Conservation (phyloP, 2,797 vertebrate genomes). For the Knipowitschia caucasica region DNA sequence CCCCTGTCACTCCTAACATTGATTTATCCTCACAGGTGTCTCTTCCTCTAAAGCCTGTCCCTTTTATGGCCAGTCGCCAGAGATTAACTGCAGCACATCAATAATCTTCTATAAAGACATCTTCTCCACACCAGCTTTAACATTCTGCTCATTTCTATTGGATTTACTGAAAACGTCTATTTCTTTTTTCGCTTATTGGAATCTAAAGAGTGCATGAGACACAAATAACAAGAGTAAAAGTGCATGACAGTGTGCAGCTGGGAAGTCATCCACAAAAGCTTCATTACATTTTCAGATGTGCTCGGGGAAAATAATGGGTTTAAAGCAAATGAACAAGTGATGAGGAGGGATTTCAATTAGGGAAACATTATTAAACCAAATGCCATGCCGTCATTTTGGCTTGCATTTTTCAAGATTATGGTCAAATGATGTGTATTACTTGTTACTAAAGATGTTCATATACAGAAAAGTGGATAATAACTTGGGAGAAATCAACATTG, state of each 20-base stretch:
- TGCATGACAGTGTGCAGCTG: background rate
- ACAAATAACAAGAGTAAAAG: background rate
- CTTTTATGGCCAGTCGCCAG: conserved; percentile 46
- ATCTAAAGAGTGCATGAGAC: conserved; percentile 1
- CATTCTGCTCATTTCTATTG: conserved; percentile 31
- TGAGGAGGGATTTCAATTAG: conserved; percentile 10
- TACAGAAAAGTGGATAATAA: no score
- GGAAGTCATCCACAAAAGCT: background rate
- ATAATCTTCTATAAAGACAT: conserved; percentile 47
- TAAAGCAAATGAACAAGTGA: conserved; percentile 12
- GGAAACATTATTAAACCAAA: background rate
- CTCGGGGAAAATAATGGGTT: conserved; percentile 2
- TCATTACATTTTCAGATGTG: conserved; percentile 3
- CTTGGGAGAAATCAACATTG: no score
- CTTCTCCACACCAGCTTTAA: conserved; percentile 42
- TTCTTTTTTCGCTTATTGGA: conserved; percentile 38
- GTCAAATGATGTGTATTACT: background rate
- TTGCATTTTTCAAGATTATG: background rate
- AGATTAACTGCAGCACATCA: conserved; percentile 58
- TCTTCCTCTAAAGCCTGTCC: conserved; percentile 40
- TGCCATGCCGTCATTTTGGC: background rate
- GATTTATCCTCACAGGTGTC: conserved; percentile 62
- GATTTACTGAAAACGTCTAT: conserved; percentile 40
- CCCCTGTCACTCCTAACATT: conserved; percentile 42
- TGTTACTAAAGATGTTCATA: background rate